phyloP scores from a whole-genome alignment of 2,888 invertebrate species.

The Plagodis dolabraria region DNA sequence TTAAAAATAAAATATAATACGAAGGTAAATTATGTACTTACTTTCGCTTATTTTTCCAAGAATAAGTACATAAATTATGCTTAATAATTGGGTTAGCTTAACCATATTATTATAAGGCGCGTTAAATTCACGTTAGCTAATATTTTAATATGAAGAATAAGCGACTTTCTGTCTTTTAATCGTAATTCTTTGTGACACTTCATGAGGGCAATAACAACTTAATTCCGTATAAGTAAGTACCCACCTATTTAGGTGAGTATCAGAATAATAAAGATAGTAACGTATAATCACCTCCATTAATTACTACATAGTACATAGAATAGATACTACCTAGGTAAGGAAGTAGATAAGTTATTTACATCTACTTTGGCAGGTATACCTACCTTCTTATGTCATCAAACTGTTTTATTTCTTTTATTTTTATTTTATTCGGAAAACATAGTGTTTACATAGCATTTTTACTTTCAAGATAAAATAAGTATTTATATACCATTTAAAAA shows the following conservation, averaged over 20 bases:
- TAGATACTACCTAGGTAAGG: too few relatives aligned
- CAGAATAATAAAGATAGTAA: slow-evolving; percentile 14
- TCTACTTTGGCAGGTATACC: too few relatives aligned
- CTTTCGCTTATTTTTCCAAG: slow-evolving; percentile 3
- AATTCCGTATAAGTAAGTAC: slow-evolving; percentile 6
- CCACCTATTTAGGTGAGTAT: neutral
- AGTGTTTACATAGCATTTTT: too few relatives aligned
- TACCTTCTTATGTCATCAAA: too few relatives aligned
- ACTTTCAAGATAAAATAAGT: too few relatives aligned
- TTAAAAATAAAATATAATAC: neutral
- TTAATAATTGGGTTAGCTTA: neutral
- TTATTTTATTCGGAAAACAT: too few relatives aligned
- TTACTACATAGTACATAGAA: slow-evolving; percentile 1
- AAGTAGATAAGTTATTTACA: too few relatives aligned
- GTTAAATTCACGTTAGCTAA: too few relatives aligned
- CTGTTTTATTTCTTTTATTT: too few relatives aligned
- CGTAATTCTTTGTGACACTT: slow-evolving; percentile 1
- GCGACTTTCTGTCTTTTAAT: too few relatives aligned
- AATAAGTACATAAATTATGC: slow-evolving; percentile 1
- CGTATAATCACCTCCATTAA: slow-evolving; percentile 8
- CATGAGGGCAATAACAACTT: slow-evolving; percentile 29
- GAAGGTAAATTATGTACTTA: slow-evolving; percentile 9
- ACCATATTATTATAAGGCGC: neutral
- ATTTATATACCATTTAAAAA: too few relatives aligned
- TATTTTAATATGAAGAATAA: too few relatives aligned